These are phyloP conservation scores for Macquaria ambigua DNA, from an alignment of 2,113 vertebrate species.

Conservation along the genomic window DNA sequence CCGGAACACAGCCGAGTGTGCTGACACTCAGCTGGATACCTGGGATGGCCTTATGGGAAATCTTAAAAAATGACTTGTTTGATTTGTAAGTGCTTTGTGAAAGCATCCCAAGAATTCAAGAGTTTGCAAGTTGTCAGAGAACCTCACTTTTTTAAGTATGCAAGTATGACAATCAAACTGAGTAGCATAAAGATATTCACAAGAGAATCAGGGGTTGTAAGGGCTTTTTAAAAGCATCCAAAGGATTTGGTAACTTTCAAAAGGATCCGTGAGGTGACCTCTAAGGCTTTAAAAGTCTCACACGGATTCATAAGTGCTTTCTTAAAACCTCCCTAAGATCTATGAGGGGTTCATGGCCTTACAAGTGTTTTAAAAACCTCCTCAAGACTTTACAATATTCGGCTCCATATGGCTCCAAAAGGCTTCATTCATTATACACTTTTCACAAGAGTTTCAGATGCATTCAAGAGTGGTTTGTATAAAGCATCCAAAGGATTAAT, in stretches of 20 bases:
- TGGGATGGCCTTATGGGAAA: neutral
- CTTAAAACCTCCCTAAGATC: constrained; percentile 5
- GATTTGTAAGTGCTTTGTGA: neutral
- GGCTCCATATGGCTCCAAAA: too few relatives aligned
- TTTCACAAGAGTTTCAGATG: neutral
- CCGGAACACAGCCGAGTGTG: neutral
- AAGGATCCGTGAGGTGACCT: neutral
- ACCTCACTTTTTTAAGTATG: neutral
- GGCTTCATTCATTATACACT: neutral
- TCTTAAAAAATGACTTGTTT: neutral
- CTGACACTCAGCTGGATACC: neutral
- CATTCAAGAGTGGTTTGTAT: neutral
- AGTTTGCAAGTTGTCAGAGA: neutral
- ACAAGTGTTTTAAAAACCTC: neutral
- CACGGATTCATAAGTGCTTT: neutral
- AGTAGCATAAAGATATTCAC: neutral
- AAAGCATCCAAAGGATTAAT: neutral
- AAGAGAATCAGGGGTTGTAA: neutral
- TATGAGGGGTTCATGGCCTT: neutral
- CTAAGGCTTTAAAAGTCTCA: neutral
- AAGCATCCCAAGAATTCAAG: neutral
- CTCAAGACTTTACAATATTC: neutral
- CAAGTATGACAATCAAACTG: neutral
- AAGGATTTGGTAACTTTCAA: neutral
- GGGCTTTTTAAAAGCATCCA: neutral